phyloP scores from a whole-genome alignment of 2,113 vertebrate species.

The Gasterosteus nipponicus region DNA sequence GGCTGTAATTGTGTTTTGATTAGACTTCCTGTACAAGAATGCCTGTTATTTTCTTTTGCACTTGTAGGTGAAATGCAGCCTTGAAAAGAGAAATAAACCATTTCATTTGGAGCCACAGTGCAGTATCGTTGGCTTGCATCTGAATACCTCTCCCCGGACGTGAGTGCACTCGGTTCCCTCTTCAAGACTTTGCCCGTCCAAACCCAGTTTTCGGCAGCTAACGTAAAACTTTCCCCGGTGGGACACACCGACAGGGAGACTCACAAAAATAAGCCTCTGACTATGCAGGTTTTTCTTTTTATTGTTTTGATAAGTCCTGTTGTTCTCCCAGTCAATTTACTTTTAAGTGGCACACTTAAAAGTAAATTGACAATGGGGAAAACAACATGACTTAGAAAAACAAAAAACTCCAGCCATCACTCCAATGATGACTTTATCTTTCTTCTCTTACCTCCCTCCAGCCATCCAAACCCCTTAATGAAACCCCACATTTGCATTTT shows the following conservation, averaged over 20 bases:
- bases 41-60: neutral
- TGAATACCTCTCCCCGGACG: neutral
- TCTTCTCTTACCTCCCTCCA: neutral
- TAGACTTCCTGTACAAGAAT: neutral
- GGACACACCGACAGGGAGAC: neutral
- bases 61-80: neutral
- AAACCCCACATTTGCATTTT: constrained; percentile 8
- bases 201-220: constrained; percentile 1
- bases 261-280: neutral
- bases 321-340: no score
- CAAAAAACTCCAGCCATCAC: neutral
- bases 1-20: neutral
- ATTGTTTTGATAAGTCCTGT: no score
- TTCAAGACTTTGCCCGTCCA: no score
- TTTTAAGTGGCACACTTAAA: neutral
- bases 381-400: constrained; percentile 2
- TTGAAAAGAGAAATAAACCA: neutral
- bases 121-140: neutral
- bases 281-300: neutral
- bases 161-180: neutral
- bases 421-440: constrained; percentile 12
- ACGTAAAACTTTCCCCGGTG: constrained; percentile 25
- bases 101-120: neutral
- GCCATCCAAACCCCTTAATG: neutral
- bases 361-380: neutral